Evolutionary conservation across 2,113 vertebrate genomes (phyloP).

Genomic region (Myxocyprinus asiaticus): DNA sequence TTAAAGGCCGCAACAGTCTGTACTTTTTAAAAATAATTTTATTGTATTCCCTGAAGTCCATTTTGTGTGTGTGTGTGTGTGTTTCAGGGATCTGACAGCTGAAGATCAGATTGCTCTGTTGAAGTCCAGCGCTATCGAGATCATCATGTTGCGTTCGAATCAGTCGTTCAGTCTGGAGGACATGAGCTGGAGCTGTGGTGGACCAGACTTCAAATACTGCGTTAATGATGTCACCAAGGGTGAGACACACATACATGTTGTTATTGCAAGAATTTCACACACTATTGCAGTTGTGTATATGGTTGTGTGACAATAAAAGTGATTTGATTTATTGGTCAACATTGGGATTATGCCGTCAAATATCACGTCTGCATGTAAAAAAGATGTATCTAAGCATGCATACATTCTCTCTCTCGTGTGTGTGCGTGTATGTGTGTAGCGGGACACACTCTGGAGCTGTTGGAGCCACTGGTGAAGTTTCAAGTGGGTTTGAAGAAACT

Average conservation of each 20-base stretch:
- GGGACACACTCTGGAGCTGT: constrained; percentile 90
- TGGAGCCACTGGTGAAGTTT: constrained; percentile 95
- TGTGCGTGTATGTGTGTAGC: constrained; percentile 70
- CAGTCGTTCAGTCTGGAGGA: constrained; percentile 93
- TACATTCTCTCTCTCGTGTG: too few relatives aligned
- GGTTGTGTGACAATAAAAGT: too few relatives aligned
- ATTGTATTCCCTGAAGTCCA: too few relatives aligned
- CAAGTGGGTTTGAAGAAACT: constrained; percentile 95
- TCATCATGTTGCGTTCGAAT: constrained; percentile 97
- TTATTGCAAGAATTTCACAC: too few relatives aligned
- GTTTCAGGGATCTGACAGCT: constrained; percentile 78
- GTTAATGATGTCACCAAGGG: constrained; percentile 90
- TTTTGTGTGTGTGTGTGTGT: background rate
- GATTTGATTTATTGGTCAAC: too few relatives aligned
- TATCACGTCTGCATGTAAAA: too few relatives aligned
- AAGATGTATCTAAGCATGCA: too few relatives aligned
- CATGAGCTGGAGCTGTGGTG: constrained; percentile 95
- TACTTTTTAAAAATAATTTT: too few relatives aligned
- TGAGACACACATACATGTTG: constrained; percentile 57
- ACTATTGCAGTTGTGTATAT: too few relatives aligned
- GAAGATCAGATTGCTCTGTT: constrained; percentile 96
- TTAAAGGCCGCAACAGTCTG: too few relatives aligned
- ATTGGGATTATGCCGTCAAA: too few relatives aligned
- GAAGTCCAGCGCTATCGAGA: constrained; percentile 96
- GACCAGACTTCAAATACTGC: constrained; percentile 88